A percentile compares a stretch with the other conserved stretches of the same genome.
Conservation (phyloP, 2,113 vertebrate genomes). For the Carlito syrichta region DNA sequence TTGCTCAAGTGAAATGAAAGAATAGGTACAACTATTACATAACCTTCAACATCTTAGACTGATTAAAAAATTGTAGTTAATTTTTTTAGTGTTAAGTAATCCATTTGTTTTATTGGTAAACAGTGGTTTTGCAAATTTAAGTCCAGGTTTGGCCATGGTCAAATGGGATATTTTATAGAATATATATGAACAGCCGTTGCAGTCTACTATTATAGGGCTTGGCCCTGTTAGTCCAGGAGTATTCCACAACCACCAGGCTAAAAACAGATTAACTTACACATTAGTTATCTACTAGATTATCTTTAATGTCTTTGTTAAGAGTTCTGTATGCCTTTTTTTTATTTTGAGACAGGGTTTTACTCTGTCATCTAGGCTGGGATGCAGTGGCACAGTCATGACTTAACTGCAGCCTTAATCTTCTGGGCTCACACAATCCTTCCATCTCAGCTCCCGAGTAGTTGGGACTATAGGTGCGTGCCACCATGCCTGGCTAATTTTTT, state of each 20-base stretch:
- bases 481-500: no score
- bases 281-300: conserved; percentile 20
- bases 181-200: not conserved
- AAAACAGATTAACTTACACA: conserved; percentile 20
- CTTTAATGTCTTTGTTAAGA: conserved; percentile 31
- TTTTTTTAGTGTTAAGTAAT: not conserved
- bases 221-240: not conserved
- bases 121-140: not conserved
- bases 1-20: not conserved
- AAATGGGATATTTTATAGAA: not conserved
- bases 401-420: no score
- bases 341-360: no score
- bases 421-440: no score
- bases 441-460: no score
- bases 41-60: not conserved
- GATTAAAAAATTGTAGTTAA: not conserved
- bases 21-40: not conserved
- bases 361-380: no score
- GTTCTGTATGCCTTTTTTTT: not conserved
- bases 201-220: not conserved
- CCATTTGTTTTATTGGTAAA: not conserved
- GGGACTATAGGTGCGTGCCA: no score
- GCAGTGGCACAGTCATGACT: no score
- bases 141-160: not conserved
- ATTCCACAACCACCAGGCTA: not conserved